Evolutionary conservation across 2,797 vertebrate genomes (phyloP), one percentile per base, ranked within the genome.

Genomic region (Ctenopoma kingsleyae): DNA sequence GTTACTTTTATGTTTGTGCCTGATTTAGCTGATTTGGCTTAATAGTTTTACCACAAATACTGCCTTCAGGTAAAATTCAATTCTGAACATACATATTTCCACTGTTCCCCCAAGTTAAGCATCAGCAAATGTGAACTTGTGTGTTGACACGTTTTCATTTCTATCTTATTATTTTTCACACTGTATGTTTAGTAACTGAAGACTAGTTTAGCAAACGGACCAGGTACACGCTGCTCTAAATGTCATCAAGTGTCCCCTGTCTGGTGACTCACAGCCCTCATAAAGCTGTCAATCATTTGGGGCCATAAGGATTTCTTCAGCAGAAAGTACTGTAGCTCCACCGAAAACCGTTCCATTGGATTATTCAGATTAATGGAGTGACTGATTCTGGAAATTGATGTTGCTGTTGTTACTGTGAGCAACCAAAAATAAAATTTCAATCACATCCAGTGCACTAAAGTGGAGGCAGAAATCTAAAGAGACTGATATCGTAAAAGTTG

Each of bases 321-420:
- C 13, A 15, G 20, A 54, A 53, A 17, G 11, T 30, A 30, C 1
- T 10, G 13, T 6, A 22, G 51, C 12, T 40, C 3, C 32, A 54
- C 10, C 55, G 41, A 48, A 41, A 59, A 53, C 13, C 17, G 67
- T 51, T 19, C 7, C 53, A 3, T 23, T 19, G 46, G 25, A 55
- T 67, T 74, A 68, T 54, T 30, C n/a, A 23, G 6, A 30, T 44
- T 59, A 40, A 55, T 43, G 16, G 23, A n/a, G 32, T 36, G 25
- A 72, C 30, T 38, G 3, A 66, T 58, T 59, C 2, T 8, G 20
- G 30, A 30, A 76, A 70, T 36, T 15, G 17, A 68, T 46, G 30
- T 43, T 49, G 13, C 19, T 22, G 5, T 60, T 32, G 41, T 70
- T 53, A 25, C 6, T 64, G 12, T 56, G 19, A 47, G 56, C 46